Conservation (phyloP, 2,888 invertebrate species). For the Netelia inedita region DNA sequence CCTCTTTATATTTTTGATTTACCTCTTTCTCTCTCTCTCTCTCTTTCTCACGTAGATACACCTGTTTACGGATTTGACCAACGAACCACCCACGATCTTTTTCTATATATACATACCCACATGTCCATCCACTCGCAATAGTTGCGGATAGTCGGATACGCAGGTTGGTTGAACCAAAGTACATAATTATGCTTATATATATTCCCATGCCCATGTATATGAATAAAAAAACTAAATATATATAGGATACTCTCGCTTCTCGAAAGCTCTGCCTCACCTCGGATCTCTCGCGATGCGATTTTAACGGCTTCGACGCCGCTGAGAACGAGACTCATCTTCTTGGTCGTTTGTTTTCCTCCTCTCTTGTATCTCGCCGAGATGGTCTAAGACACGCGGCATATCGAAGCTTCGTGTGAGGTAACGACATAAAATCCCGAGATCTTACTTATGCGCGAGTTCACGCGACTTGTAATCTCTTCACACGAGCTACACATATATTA, state of each 20-base stretch:
- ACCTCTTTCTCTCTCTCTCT: background rate
- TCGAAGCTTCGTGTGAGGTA: slow-evolving; percentile 82
- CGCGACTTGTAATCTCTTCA: slow-evolving; percentile 64
- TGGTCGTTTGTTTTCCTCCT: slow-evolving; percentile 8
- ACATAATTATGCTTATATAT: background rate
- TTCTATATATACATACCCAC: slow-evolving; percentile 7
- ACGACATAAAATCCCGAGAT: slow-evolving; percentile 81
- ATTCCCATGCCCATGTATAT: background rate
- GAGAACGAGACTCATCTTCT: slow-evolving; percentile 44
- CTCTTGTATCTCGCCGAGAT: slow-evolving; percentile 62
- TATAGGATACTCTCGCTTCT: slow-evolving; percentile 5
- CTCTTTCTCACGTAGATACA: slow-evolving; percentile 66
- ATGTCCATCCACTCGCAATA: background rate
- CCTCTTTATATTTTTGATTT: background rate
- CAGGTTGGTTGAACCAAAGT: background rate
- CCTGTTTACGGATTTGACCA: slow-evolving; percentile 76
- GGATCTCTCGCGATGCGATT: slow-evolving; percentile 48
- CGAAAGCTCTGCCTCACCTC: slow-evolving; percentile 19
- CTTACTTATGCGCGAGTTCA: slow-evolving; percentile 77
- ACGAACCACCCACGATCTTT: slow-evolving; percentile 73
- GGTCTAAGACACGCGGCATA: slow-evolving; percentile 62
- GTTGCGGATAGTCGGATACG: slow-evolving; percentile 32
- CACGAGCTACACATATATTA: slow-evolving; percentile 24
- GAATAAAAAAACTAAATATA: background rate
- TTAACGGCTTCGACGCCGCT: slow-evolving; percentile 52